Evolutionary conservation across 2,113 vertebrate species (phyloP).

Genomic region (Boleophthalmus pectinirostris): DNA sequence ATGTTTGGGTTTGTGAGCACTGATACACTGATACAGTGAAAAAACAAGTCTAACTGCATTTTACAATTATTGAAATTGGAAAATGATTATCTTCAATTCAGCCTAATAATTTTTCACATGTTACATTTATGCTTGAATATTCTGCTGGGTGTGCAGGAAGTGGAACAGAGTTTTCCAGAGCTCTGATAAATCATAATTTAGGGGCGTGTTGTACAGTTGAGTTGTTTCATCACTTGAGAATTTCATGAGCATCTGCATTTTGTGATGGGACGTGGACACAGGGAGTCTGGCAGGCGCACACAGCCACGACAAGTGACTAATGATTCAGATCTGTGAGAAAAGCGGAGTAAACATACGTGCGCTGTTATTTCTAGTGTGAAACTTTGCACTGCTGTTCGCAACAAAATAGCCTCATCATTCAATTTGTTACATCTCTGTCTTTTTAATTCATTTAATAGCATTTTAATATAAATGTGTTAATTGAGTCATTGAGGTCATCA

Average conservation of each 20-base stretch:
- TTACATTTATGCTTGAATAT: neutral
- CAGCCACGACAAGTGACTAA: slow-evolving; percentile 59
- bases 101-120: neutral
- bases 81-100: neutral
- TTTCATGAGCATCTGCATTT: slow-evolving; percentile 60
- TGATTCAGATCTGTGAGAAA: slow-evolving; percentile 43
- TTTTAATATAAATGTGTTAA: neutral
- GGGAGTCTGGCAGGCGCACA: slow-evolving; percentile 42
- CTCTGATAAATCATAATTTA: slow-evolving; percentile 38
- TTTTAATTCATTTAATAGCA: neutral
- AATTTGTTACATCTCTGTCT: slow-evolving; percentile 12
- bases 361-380: slow-evolving; percentile 62
- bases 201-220: slow-evolving; percentile 23
- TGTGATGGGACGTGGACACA: slow-evolving; percentile 42
- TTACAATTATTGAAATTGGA: neutral
- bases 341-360: slow-evolving; percentile 50
- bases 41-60: neutral
- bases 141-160: slow-evolving; percentile 4
- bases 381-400: slow-evolving; percentile 47
- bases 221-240: slow-evolving; percentile 54
- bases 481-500: neutral
- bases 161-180: slow-evolving; percentile 19
- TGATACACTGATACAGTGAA: too few species aligned
- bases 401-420: slow-evolving; percentile 13
- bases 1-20: neutral